These are phyloP conservation scores for Lacerta agilis DNA, from an alignment of 2,797 vertebrate genomes.

Conservation along the genomic window DNA sequence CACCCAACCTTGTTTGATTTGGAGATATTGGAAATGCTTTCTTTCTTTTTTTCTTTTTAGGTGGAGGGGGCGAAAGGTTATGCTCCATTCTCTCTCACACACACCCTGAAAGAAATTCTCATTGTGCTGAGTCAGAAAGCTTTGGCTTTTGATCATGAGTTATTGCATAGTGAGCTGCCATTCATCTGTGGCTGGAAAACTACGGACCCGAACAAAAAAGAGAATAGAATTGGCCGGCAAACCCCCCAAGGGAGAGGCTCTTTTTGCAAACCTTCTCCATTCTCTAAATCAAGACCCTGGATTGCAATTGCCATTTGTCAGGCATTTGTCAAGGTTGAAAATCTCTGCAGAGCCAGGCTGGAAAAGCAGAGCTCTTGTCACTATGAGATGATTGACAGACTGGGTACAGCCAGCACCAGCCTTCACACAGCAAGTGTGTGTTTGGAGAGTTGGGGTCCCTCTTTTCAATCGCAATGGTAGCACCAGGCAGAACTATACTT, in stretches of 20 bases:
- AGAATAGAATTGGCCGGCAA: slow-evolving; percentile 59
- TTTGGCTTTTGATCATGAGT: slow-evolving; percentile 77
- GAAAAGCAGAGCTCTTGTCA: slow-evolving; percentile 58
- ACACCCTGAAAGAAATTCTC: slow-evolving; percentile 69
- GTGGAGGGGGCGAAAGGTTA: slow-evolving; percentile 52
- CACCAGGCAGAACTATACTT: neutral
- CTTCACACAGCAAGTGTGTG: neutral
- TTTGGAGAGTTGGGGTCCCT: slow-evolving; percentile 20
- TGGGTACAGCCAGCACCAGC: slow-evolving; percentile 3
- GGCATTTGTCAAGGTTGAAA: slow-evolving; percentile 71
- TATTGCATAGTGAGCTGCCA: slow-evolving; percentile 77
- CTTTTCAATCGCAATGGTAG: neutral
- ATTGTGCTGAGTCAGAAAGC: slow-evolving; percentile 77
- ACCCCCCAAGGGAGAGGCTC: slow-evolving; percentile 50
- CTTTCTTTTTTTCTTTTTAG: slow-evolving; percentile 32
- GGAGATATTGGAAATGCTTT: slow-evolving; percentile 64
- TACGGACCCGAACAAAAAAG: slow-evolving; percentile 65
- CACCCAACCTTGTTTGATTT: slow-evolving; percentile 64
- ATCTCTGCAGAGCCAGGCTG: slow-evolving; percentile 64
- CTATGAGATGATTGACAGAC: slow-evolving; percentile 51
- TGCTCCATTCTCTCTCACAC: slow-evolving; percentile 57
- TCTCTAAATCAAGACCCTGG: slow-evolving; percentile 70
- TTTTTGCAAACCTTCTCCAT: slow-evolving; percentile 59
- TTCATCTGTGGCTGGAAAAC: slow-evolving; percentile 67
- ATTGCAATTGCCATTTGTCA: slow-evolving; percentile 71